Percentiles rank a stretch among this genome's conserved stretches.
phyloP scores from a whole-genome alignment of 2,113 vertebrate species.

The Porphyrio hochstetteri region DNA sequence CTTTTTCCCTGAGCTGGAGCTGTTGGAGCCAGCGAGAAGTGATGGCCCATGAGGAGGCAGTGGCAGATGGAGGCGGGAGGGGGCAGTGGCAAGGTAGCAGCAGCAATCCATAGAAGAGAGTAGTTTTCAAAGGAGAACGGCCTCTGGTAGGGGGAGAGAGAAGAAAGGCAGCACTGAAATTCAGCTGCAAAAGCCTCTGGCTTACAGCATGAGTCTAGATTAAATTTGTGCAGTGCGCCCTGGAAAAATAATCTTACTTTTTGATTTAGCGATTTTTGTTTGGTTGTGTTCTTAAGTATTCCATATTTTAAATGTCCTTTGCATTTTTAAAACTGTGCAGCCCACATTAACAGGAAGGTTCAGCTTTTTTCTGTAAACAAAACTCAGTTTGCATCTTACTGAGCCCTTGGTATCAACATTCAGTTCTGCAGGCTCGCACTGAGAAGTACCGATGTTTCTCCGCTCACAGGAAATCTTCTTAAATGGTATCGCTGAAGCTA shows the following conservation, averaged over 20 bases:
- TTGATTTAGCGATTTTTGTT: neutral
- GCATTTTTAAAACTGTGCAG: neutral
- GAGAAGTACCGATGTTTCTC: neutral
- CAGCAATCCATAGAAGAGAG: neutral
- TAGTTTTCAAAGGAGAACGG: neutral
- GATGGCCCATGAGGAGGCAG: neutral
- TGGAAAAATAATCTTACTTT: neutral
- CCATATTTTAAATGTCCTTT: neutral
- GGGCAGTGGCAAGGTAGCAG: neutral
- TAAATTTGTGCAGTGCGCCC: neutral
- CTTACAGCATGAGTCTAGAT: neutral
- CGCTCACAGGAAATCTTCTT: neutral
- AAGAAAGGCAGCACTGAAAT: neutral
- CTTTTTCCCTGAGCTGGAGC: neutral
- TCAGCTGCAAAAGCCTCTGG: neutral
- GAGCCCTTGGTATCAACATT: neutral
- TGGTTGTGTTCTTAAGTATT: neutral
- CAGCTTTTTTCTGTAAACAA: neutral
- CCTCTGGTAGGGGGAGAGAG: neutral
- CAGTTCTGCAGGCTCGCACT: neutral
- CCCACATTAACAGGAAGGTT: neutral
- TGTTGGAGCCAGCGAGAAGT: neutral
- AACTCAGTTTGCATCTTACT: neutral
- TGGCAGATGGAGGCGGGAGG: slow-evolving; percentile 20
- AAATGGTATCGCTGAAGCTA: neutral